These are phyloP conservation scores for Batillaria attramentaria DNA, from an alignment of 1,140 invertebrate species.

Conservation along the genomic window DNA sequence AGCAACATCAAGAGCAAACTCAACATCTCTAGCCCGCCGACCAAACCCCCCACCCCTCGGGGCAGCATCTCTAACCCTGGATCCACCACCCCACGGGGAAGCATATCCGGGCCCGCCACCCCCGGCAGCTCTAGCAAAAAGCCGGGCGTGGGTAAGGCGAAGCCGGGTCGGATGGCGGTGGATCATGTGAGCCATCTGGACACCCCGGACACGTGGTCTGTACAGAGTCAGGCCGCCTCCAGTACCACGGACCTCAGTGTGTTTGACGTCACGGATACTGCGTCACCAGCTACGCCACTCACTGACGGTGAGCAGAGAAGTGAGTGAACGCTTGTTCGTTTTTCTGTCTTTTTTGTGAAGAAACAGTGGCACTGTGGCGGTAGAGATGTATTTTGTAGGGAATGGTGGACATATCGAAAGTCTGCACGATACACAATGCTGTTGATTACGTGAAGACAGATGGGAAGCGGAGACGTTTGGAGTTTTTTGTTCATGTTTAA, in stretches of 20 bases:
- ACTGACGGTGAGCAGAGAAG: neutral
- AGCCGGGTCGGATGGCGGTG: neutral
- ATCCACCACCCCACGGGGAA: constrained; percentile 5
- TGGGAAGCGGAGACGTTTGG: no score
- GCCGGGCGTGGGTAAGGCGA: constrained; percentile 6
- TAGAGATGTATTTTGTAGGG: no score
- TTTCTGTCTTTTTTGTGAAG: neutral
- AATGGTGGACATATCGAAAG: no score
- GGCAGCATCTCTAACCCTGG: neutral
- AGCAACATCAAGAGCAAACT: constrained; percentile 67
- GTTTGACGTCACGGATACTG: constrained; percentile 12
- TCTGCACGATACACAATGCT: no score
- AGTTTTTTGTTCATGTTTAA: neutral
- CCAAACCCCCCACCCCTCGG: neutral
- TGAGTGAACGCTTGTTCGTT: constrained; percentile 8
- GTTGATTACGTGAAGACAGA: no score
- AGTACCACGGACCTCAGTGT: constrained; percentile 42
- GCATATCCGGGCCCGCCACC: neutral
- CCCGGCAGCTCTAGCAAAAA: constrained; percentile 13
- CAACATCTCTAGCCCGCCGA: constrained; percentile 44
- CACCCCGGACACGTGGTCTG: constrained; percentile 28
- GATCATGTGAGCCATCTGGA: constrained; percentile 14
- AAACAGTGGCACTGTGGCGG: no score
- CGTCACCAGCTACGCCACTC: neutral
- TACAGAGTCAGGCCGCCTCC: constrained; percentile 23